Conservation (phyloP, 2,797 vertebrate genomes). For the Sorex maritimensis region DNA sequence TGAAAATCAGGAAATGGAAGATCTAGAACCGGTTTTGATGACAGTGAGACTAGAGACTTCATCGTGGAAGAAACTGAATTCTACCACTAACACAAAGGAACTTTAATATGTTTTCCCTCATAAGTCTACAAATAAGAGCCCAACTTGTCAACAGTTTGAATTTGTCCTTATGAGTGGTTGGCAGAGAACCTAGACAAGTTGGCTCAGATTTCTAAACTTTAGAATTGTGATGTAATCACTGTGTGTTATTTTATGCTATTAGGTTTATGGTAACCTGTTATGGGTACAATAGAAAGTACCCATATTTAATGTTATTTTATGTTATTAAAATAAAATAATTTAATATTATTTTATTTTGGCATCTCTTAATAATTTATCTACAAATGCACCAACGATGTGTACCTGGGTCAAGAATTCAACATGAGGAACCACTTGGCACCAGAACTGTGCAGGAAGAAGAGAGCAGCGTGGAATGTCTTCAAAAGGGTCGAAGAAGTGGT, state of each 20-base stretch:
- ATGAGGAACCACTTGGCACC: no score
- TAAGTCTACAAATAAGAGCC: background rate
- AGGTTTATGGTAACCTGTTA: slow-evolving; percentile 23
- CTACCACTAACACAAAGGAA: background rate
- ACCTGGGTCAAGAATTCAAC: no score
- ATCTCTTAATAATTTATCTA: no score
- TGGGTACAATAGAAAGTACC: background rate
- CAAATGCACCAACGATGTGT: no score
- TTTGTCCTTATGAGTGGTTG: background rate
- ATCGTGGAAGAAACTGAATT: background rate
- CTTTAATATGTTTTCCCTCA: background rate
- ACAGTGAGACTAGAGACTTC: background rate
- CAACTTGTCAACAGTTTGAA: background rate
- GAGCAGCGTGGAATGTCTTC: no score
- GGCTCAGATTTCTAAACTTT: background rate
- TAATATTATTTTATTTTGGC: no score
- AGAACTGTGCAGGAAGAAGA: no score
- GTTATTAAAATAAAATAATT: no score
- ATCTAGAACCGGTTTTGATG: background rate
- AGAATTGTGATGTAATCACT: background rate
- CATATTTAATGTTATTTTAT: no score
- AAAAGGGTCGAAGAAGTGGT: no score
- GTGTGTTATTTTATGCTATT: background rate
- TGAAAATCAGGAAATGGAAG: background rate
- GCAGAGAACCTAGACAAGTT: background rate